Base-by-base conservation (phyloP, 1,140 invertebrate genomes). In the Drosophila equinoxialis region DNA sequence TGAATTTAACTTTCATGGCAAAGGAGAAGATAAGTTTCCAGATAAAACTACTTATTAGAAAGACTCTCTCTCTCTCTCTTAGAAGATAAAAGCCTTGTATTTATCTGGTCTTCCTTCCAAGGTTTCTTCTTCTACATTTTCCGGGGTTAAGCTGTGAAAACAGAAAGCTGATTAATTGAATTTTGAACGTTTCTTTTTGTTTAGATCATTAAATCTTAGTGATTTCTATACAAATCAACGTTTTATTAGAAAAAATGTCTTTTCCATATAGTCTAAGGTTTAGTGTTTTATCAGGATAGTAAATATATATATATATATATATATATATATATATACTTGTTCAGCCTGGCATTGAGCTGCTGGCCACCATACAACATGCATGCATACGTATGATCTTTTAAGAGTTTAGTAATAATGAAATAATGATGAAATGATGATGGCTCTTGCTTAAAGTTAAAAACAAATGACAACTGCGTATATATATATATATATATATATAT, bases 401-500 rank as follows among this genome's bases (percentile, higher is more conserved):
- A 6, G 30, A 30, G 30, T 30, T 30, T 30, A 51, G n/a, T 23
- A 1, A 6, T 0, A 11, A 51, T 4, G 23, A 51, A 51, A 51
- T 23, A 51, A 23, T 10, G 23, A 51, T 23, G 17, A 51, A 51
- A 23, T 51, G 45, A 51, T 51, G 17, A 51, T 51, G 45, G 45
- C 45, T 51, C 0, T 54, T 30, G 26, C 63, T 54, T 45, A 63
- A 63, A 63, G 14, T 63, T 45, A 45, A 63, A 63, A 63, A 63
- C 61, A 59, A 59, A 59, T 37, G 35, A 37, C 20, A 51, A n/a
- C 62, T 42, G 54, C n/a, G 39, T 33, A 48, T 65, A 62, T 41
- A 54, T 54, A 26, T 13, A 37, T 13, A 41, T 65, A 48, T 6
- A 58, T 41, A 23, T 65, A 20, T 68, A 55, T 66, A 51, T 65